Base-by-base conservation (phyloP, 1,140 invertebrate genomes). In the Marisa cornuarietis region DNA sequence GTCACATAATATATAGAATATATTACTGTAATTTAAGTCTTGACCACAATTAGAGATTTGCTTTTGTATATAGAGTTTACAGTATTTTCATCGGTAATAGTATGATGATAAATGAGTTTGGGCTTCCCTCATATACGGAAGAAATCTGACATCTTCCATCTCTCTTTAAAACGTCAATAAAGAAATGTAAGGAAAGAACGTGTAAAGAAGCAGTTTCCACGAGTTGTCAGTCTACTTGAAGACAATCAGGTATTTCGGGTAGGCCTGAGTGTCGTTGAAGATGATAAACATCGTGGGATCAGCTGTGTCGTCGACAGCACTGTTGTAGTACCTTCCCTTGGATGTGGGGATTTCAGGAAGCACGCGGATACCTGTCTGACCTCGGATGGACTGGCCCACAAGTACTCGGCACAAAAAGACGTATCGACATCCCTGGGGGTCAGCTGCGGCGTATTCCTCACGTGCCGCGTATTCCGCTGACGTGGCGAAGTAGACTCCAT, bases 221-320 rank as follows among this genome's bases (percentile, higher is more conserved):
- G 1, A 42, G 3, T 42, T 42, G 31, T 42, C n/a, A 26, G 11
- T 22, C n/a, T 42, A 82, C 16, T 81, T n/a, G 66, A 78, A 80
- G 51, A 77, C 71, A 26, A 89, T 82, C 9, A 85, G 76, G 72
- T 87, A 88, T 20, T 86, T 84, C 26, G 88, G 88, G 68, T 89
- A 89, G 20, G 86, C 86, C 71, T 88, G 87, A 7, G 85, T 85
- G 71, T 89, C 88, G 80, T 82, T 82, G 73, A 87, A 89, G 22
- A 88, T 86, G 18, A 89, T 84, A 71, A 83, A 88, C 20, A 87
- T 85, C 18, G 24, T 49, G 4, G 86, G 85, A 58, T 75, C 81
- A 5, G 66, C 69, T 8, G 61, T 2, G 63, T 83, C 69, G 68
- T 89, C 80, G 0, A 86, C 85, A 1, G 83, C 84, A 54, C 79